Conservation (phyloP, 2,888 invertebrate species). For the Heliconius erato region DNA sequence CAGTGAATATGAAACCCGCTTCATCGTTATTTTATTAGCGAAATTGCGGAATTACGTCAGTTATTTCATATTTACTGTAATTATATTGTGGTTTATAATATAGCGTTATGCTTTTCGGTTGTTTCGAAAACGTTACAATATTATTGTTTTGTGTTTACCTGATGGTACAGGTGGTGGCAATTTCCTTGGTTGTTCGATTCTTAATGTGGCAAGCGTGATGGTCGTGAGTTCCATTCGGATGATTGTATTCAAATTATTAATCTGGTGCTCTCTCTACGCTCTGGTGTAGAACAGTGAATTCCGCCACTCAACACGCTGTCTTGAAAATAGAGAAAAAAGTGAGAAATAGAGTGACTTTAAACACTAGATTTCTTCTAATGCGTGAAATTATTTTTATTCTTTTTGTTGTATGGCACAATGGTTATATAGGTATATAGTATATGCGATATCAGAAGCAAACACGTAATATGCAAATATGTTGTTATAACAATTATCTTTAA, state of each 20-base stretch:
- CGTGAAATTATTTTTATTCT: neutral
- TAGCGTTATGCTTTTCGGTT: neutral
- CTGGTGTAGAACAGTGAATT: neutral
- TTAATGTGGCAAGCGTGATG: neutral
- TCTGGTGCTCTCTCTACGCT: too few relatives aligned
- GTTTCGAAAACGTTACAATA: neutral
- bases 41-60: neutral
- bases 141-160: neutral
- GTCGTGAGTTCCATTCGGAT: too few relatives aligned
- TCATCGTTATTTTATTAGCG: neutral
- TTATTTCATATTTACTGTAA: slow-evolving; percentile 12
- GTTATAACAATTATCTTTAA: too few relatives aligned
- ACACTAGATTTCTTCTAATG: neutral
- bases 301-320: neutral
- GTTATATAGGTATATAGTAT: too few relatives aligned
- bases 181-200: neutral
- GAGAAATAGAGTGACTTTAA: neutral
- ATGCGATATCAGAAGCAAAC: too few relatives aligned
- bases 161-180: too few relatives aligned
- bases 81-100: neutral
- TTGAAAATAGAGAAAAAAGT: neutral
- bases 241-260: too few relatives aligned
- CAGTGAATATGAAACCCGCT: neutral
- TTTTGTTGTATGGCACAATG: too few relatives aligned
- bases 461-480: too few relatives aligned